These are phyloP conservation scores for Aphidius colemani DNA, from an alignment of 2,888 invertebrate species.

Conservation along the genomic window DNA sequence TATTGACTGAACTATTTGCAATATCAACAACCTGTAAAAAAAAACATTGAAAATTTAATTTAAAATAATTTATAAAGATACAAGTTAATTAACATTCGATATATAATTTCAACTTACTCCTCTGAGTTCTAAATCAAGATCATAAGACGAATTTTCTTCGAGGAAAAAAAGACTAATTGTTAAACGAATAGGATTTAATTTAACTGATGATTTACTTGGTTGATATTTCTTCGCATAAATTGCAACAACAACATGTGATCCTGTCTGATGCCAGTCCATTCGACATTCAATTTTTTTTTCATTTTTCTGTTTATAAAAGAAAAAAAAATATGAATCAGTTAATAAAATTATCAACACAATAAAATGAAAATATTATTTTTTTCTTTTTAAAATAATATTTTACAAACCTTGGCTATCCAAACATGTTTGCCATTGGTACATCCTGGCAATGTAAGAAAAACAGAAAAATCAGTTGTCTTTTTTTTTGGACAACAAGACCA, in stretches of 20 bases:
- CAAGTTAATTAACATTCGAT: neutral
- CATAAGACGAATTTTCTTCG: conserved; percentile 74
- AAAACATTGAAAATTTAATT: conserved; percentile 24
- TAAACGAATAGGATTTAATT: conserved; percentile 83
- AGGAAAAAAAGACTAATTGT: conserved; percentile 78
- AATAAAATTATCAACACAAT: conserved; percentile 10
- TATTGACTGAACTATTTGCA: conserved; percentile 71
- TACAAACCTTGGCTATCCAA: conserved; percentile 76
- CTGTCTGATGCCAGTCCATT: conserved; percentile 96
- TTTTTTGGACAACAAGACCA: conserved; percentile 93
- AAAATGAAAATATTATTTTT: conserved; percentile 7
- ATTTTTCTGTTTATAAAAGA: conserved; percentile 57
- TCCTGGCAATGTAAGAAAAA: conserved; percentile 89
- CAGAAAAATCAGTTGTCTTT: conserved; percentile 86
- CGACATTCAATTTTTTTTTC: conserved; percentile 72
- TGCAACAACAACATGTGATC: conserved; percentile 79
- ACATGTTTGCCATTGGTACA: conserved; percentile 84
- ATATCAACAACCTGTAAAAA: conserved; percentile 74
- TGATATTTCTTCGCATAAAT: conserved; percentile 91
- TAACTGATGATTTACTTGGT: conserved; percentile 74
- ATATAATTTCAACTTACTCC: conserved; percentile 68
- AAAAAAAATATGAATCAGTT: conserved; percentile 5
- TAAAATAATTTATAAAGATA: conserved; percentile 11
- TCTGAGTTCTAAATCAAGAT: conserved; percentile 77
- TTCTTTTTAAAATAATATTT: neutral